Base-by-base conservation (phyloP, 2,113 vertebrate species). In the Rhadina sibilatrix region DNA sequence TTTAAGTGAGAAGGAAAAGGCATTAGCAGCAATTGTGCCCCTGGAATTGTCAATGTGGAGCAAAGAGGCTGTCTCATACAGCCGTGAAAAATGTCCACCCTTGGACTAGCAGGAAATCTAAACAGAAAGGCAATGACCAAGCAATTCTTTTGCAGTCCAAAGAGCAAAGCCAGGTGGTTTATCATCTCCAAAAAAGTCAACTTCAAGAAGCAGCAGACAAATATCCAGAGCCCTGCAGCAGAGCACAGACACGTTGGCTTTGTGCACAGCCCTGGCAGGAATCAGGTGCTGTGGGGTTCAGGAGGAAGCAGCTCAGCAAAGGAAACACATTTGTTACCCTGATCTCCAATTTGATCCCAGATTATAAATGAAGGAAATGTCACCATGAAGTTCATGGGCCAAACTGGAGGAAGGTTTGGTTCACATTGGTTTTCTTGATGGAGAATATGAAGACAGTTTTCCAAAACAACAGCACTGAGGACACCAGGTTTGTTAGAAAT, bases 1-100 rank as follows among this genome's bases (percentile, higher is more conserved):
- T 74, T 94, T 79, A 90, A 95, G 68, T 37, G 82, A 83, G 87
- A 72, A 80, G 83, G 42, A 85, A 90, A 93, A 95, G 78, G 27
- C 60, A 94, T 96, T 91, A 93, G 71, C 54, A 87, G 66, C 23
- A 59, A 83, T 72, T 86, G 75, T 21, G 80, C 23, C 38, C 46
- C 37, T 42, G 72, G 83, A 93, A 78, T 76, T 56, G 70, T 52
- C 87, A 56, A 5, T 7, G 71, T 59, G 85, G 42, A 90, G 85
- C 66, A 65, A 85, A 57, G 37, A 38, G 63, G 28, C 79, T 91
- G 88, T 85, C 92, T 85, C 76, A 85, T 44, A 76, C 57, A 63
- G 40, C 38, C 1, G 4, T 83, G 91, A 96, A 88, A 88, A 90
- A 91, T 17, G 59, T 8, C 64, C 33, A 80, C 28, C 35, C 79